A percentile compares a stretch with the other conserved stretches of the same genome.
These are phyloP conservation scores for Eledona agricola DNA, from an alignment of 2,888 invertebrate species.

Conservation along the genomic window DNA sequence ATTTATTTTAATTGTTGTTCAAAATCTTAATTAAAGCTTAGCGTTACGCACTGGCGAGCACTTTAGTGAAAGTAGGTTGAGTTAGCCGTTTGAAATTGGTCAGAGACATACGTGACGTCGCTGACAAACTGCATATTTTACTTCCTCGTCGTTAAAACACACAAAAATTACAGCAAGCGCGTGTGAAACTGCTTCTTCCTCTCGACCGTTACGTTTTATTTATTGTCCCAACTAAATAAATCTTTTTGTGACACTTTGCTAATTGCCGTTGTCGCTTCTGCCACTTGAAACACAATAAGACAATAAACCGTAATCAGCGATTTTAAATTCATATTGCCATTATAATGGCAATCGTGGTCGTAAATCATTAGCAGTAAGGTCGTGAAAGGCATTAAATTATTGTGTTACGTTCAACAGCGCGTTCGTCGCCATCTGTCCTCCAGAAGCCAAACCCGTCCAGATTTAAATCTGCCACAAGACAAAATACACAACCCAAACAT, in stretches of 20 bases:
- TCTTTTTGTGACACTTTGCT: conserved; percentile 1
- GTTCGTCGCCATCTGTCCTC: no score
- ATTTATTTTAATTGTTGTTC: conserved; percentile 18
- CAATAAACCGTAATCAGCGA: conserved; percentile 21
- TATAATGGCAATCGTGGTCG: conserved; percentile 20
- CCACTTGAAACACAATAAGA: conserved; percentile 15
- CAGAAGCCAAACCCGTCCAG: no score
- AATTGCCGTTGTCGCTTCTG: neutral
- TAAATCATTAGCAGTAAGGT: conserved; percentile 24
- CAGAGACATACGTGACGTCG: conserved; percentile 38
- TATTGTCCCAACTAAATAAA: no score
- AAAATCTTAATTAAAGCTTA: conserved; percentile 21
- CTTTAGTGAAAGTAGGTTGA: conserved; percentile 38
- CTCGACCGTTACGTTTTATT: no score
- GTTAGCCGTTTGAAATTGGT: conserved; percentile 28
- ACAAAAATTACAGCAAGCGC: conserved; percentile 10
- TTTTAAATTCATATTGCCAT: conserved; percentile 23
- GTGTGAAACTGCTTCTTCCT: no score
- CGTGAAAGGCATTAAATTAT: conserved; percentile 20
- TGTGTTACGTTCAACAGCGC: conserved; percentile 3
- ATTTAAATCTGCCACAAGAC: no score
- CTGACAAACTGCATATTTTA: conserved; percentile 35
- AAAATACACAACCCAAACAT: no score
- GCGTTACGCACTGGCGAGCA: conserved; percentile 24
- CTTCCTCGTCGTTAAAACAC: conserved; percentile 28